Evolutionary conservation across 1,140 invertebrate genomes (phyloP), one percentile per base, ranked within the genome.

Genomic region (Zophobas morio): DNA sequence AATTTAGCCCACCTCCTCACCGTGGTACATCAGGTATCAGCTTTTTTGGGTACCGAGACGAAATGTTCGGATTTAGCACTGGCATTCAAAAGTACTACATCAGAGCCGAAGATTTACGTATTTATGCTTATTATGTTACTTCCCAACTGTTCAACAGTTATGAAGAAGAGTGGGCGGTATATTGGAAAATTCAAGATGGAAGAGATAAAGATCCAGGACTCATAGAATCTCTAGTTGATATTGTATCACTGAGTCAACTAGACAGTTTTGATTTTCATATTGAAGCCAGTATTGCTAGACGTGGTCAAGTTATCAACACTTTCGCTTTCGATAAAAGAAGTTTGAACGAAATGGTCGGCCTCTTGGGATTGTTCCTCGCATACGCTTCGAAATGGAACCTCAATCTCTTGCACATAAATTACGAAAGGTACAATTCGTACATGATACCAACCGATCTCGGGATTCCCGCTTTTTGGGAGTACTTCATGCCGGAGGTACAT

Each of bases 401-500:
- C 20, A 34, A 42, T 32, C 39, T 46, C 46, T 20, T 60, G n/a
- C 20, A 42, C 20, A 46, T 74, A 1, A 34, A 6, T 33, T 76
- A 76, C 42, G 6, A 76, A 8, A 8, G n/a, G 49, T 76, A 76
- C 40, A 33, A 70, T 32, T 51, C 36, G 70, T n/a, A 33, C 2
- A 6, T 83, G 6, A 70, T 88, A 8, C 80, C 86, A 0, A 88
- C 85, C 3, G 87, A 88, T 39, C 83, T 88, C 8, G 88, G 88
- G 72, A 72, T 89, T 35, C 86, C 86, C 2, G 83, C 83, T 32
- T 5, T 85, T 1, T 77, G 87, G 47, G 78, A 83, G 20, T 85
- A 83, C 3, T 78, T 79, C 47, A 77, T 85, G 6, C 87, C 87
- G 0, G 53, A 56, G 0, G 72, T 81, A 1, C 63, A 79, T 83